Percentiles rank a stretch among this genome's conserved stretches.
These are phyloP conservation scores for Botrylloides violaceus DNA, from an alignment of 23 tunicate species.

Conservation along the genomic window DNA sequence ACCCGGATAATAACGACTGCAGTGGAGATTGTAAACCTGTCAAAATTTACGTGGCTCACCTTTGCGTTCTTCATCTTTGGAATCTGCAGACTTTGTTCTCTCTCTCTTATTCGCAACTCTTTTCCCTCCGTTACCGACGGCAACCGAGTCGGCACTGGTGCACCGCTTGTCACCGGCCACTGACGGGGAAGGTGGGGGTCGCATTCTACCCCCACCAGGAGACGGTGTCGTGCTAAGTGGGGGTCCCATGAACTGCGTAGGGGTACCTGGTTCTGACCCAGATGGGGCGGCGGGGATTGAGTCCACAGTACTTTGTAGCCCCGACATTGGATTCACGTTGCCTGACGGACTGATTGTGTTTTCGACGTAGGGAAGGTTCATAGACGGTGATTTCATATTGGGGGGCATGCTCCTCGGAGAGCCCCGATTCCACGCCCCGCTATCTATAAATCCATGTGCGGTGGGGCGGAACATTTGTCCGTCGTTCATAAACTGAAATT, in stretches of 20 bases:
- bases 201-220: conserved; percentile 17
- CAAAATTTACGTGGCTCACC: conserved; percentile 19
- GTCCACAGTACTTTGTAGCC: conserved; percentile 73
- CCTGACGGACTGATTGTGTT: neutral
- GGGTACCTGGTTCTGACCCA: conserved; percentile 48
- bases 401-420: conserved; percentile 21
- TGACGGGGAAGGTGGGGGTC: conserved; percentile 71
- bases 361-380: neutral
- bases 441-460: neutral
- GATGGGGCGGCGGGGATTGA: conserved; percentile 57
- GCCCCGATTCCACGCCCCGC: conserved; percentile 14
- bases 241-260: conserved; percentile 36
- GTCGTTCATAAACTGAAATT: neutral
- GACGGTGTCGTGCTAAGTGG: conserved; percentile 24
- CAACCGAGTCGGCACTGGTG: conserved; percentile 54
- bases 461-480: neutral
- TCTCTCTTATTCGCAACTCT: conserved; percentile 42
- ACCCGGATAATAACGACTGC: too few species aligned
- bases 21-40: neutral
- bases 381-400: conserved; percentile 22
- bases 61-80: conserved; percentile 76
- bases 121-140: conserved; percentile 1
- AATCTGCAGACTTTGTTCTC: conserved; percentile 68
- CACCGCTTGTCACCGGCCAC: conserved; percentile 63
- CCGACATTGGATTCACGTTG: conserved; percentile 69